phyloP scores from a whole-genome alignment of 37 sponge, comb jelly and placozoan species.

The Halisarca cf. caerulea region DNA sequence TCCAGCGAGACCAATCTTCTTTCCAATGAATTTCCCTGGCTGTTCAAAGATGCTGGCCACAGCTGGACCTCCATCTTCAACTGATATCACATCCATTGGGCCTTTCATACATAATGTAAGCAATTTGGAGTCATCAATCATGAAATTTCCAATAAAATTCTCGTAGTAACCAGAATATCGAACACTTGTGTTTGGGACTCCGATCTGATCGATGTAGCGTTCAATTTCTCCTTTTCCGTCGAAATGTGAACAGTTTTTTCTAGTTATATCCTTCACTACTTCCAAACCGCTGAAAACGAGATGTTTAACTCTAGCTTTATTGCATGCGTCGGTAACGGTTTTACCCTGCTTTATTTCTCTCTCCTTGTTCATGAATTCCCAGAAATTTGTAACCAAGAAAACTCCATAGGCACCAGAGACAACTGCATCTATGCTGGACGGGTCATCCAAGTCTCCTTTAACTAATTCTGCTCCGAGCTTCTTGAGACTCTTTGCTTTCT shows the following conservation, averaged over 20 bases:
- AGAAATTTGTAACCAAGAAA: conserved; percentile 14
- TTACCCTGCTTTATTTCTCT: not conserved
- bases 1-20: conserved; percentile 51
- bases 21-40: conserved; percentile 61
- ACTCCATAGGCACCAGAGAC: conserved; percentile 3
- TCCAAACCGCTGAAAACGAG: conserved; percentile 13
- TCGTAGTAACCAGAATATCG: conserved; percentile 4
- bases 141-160: not conserved
- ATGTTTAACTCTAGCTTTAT: not conserved
- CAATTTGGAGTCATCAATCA: conserved; percentile 47
- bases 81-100: conserved; percentile 52
- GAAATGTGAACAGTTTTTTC: not conserved
- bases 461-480: conserved; percentile 24
- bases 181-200: conserved; percentile 7
- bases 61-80: too few relatives aligned
- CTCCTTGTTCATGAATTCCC: not conserved
- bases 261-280: too few relatives aligned
- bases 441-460: conserved; percentile 37
- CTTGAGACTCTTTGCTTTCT: conserved; percentile 14
- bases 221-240: conserved; percentile 5
- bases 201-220: not conserved
- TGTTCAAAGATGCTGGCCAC: conserved; percentile 57
- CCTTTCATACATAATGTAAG: conserved; percentile 54
- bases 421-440: not conserved
- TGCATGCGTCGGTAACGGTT: not conserved